Base-by-base conservation (phyloP, 2,113 vertebrate genomes). In the Trichomycterus rosablanca region DNA sequence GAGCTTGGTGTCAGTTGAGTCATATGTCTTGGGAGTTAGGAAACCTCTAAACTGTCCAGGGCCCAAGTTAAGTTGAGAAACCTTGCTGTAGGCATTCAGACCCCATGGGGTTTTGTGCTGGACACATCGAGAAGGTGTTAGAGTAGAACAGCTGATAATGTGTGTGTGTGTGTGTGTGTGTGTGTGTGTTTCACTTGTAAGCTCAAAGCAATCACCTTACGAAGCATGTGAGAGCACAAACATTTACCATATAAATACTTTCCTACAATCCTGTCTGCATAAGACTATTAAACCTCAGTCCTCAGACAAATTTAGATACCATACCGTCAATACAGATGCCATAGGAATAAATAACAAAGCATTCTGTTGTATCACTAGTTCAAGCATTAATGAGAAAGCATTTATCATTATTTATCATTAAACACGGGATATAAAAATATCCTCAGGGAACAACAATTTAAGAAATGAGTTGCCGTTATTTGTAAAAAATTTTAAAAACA, bases 121-220 rank as follows among this genome's bases (percentile, higher is more conserved):
- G 55, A 30, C 44, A 45, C 46, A 49, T 11, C 24, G 28, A 19
- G 58, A 34, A 43, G 40, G 51, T 67, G 64, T 80, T 74, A 76
- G 78, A 64, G 77, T 72, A 76, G 70, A 20, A 83, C 83, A 88
- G 85, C 82, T 88, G 85, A 83, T 63, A n/a, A 70, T 76, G 63
- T 30, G 80, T 74, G 71, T 46, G 78, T 77, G 77, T 74, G 70
- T 65, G 67, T 60, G 70, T 76, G 63, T 30, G 80, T 74, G 71
- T 46, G 78, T 77, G 77, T 74, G 70, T 65, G 67, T 60, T 70
- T 28, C 67, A 73, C 76, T 73, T 64, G 72, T 76, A 63, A 69
- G 68, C 71, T 60, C 24, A 78, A 74, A 67, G 64, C 78, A 82
- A 78, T 74, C 78, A 78, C 3, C 73, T 82, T 84, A 81, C 83